Percentiles rank a stretch among this genome's conserved stretches.
phyloP scores from a whole-genome alignment of 2,888 invertebrate species.

The Xiphydria camelus region DNA sequence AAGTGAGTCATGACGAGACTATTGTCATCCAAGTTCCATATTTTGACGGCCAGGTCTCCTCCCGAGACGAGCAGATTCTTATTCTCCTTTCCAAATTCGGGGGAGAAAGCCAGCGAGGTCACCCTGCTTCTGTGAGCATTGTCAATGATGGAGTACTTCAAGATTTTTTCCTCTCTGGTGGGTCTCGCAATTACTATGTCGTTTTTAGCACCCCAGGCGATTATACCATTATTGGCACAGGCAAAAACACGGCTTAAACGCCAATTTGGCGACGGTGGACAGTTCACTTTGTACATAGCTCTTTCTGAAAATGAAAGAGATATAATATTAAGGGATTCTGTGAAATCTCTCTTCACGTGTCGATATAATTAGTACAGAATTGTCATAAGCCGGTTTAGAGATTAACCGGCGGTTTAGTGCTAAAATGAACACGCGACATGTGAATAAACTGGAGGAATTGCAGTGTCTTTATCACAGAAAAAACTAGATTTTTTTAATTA shows the following conservation, averaged over 20 bases:
- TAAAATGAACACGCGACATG: no score
- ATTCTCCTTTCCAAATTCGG: constrained; percentile 55
- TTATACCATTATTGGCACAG: constrained; percentile 60
- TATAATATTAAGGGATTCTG: no score
- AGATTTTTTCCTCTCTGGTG: constrained; percentile 34
- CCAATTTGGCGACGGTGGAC: constrained; percentile 71
- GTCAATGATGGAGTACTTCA: constrained; percentile 47
- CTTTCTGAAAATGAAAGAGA: no score
- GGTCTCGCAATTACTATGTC: constrained; percentile 61
- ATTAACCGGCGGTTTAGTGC: no score
- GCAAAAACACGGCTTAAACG: constrained; percentile 63
- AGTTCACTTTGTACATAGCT: constrained; percentile 59
- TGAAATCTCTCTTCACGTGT: no score
- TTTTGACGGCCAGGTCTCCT: constrained; percentile 66
- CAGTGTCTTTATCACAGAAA: no score
- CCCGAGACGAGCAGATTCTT: constrained; percentile 61
- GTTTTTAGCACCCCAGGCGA: constrained; percentile 64
- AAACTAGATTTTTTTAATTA: no score
- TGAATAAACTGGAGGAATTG: no score
- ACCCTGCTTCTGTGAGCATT: constrained; percentile 58
- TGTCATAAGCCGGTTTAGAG: no score
- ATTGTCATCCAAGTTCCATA: constrained; percentile 68
- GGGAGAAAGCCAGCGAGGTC: constrained; percentile 61
- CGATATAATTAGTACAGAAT: no score
- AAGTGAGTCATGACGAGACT: no score